Conservation (phyloP, 2,113 vertebrate genomes). For the Ornithorhynchus anatinus region DNA sequence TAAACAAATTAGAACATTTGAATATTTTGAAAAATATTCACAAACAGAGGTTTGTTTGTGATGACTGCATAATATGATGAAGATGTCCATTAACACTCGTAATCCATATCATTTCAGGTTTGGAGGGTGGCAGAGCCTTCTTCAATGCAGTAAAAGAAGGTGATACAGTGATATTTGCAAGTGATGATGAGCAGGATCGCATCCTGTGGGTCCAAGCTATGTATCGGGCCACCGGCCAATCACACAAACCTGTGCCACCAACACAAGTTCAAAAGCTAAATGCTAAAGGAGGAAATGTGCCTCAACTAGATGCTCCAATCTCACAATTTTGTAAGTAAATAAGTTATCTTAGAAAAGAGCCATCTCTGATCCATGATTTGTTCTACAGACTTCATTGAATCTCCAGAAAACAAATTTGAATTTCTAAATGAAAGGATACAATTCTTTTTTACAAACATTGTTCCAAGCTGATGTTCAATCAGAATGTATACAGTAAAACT, state of each 20-base stretch:
- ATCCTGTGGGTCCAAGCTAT: constrained; percentile 99
- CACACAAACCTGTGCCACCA: constrained; percentile 96
- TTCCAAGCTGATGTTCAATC: constrained; percentile 32
- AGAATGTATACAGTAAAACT: constrained; percentile 27
- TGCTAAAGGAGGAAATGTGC: constrained; percentile 88
- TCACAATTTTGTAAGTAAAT: constrained; percentile 98
- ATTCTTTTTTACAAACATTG: constrained; percentile 30
- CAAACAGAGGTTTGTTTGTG: too few species aligned
- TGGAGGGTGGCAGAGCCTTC: constrained; percentile 95
- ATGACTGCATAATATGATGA: too few species aligned
- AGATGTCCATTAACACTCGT: too few species aligned
- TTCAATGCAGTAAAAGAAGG: constrained; percentile 99
- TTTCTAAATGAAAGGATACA: constrained; percentile 2
- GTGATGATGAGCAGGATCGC: constrained; percentile 96
- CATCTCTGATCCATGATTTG: constrained; percentile 43
- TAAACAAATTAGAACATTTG: too few species aligned
- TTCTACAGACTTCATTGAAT: constrained; percentile 43
- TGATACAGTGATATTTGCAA: constrained; percentile 98
- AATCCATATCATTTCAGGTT: constrained; percentile 72
- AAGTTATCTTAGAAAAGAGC: constrained; percentile 45
- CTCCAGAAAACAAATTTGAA: neutral
- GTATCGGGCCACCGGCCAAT: constrained; percentile 97
- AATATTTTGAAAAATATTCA: too few species aligned
- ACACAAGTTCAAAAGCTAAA: constrained; percentile 99
- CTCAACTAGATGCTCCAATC: constrained; percentile 96